Conservation (phyloP, 2,888 invertebrate genomes). For the Miltochrista miniata region DNA sequence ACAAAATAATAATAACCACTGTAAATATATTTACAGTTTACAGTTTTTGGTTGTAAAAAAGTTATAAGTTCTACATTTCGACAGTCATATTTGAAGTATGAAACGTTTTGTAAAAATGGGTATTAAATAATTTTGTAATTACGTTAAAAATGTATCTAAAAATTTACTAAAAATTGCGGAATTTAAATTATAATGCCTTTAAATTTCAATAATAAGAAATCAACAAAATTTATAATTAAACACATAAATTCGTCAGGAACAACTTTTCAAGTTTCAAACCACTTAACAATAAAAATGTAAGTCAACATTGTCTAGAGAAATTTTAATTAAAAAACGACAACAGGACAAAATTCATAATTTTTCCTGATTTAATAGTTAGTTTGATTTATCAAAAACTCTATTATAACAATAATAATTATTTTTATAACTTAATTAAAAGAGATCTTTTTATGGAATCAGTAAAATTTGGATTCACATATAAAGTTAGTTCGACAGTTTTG, state of each 20-base stretch:
- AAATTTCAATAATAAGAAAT: constrained; percentile 3
- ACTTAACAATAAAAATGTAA: constrained; percentile 34
- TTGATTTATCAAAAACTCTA: constrained; percentile 37
- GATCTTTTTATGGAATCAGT: constrained; percentile 61
- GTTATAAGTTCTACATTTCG: constrained; percentile 28
- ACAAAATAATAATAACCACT: constrained; percentile 42
- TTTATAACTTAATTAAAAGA: constrained; percentile 62
- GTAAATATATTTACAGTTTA: constrained; percentile 28
- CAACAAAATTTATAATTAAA: constrained; percentile 11
- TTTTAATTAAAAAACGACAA: constrained; percentile 38
- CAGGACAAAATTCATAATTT: constrained; percentile 41
- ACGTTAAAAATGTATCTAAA: no score
- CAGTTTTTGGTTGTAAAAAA: constrained; percentile 27
- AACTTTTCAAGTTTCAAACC: constrained; percentile 38
- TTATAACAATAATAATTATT: constrained; percentile 49
- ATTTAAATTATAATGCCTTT: no score
- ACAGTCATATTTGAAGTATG: constrained; percentile 33
- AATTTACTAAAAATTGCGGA: no score
- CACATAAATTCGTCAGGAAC: constrained; percentile 31
- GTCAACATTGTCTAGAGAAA: constrained; percentile 34
- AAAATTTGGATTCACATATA: constrained; percentile 36
- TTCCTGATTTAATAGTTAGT: constrained; percentile 30
- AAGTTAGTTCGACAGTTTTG: constrained; percentile 36
- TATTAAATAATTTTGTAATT: no score
- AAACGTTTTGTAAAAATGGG: constrained; percentile 36